These are phyloP conservation scores for Colletes collaris DNA, from an alignment of 2,888 invertebrate species.

Conservation along the genomic window DNA sequence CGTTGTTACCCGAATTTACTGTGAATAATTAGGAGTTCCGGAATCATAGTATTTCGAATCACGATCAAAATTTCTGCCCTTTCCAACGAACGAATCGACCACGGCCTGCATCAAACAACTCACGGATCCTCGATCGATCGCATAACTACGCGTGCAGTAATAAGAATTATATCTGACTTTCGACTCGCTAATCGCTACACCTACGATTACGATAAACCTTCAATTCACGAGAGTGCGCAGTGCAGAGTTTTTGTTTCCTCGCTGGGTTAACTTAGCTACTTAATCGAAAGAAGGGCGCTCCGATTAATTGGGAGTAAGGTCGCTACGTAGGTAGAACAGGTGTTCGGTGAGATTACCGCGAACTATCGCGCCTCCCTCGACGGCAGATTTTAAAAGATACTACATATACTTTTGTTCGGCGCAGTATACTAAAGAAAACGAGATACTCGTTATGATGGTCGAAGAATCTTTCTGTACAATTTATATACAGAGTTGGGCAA, in stretches of 20 bases:
- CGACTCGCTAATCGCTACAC: constrained; percentile 47
- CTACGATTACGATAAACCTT: constrained; percentile 70
- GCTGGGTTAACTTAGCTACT: constrained; percentile 29
- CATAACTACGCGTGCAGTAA: constrained; percentile 52
- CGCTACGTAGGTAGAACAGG: constrained; percentile 12
- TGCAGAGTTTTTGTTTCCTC: constrained; percentile 75
- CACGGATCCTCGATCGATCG: constrained; percentile 22
- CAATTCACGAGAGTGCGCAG: constrained; percentile 83
- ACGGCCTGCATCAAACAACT: constrained; percentile 33
- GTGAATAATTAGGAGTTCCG: no score
- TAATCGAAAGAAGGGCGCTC: constrained; percentile 45
- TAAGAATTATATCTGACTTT: constrained; percentile 51
- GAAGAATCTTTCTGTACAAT: constrained; percentile 52
- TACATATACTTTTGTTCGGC: constrained; percentile 41
- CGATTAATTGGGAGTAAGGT: constrained; percentile 20
- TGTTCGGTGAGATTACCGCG: not conserved
- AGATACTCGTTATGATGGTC: constrained; percentile 58
- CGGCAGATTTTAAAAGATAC: not conserved
- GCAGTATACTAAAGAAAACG: constrained; percentile 47
- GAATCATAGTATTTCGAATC: no score
- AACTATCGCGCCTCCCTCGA: not conserved
- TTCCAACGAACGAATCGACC: not conserved
- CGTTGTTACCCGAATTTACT: no score
- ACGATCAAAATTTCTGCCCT: no score
- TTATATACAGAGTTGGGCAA: constrained; percentile 12